These are phyloP conservation scores for Gorsachius goisagi DNA, from an alignment of 2,113 vertebrate species.

Conservation along the genomic window DNA sequence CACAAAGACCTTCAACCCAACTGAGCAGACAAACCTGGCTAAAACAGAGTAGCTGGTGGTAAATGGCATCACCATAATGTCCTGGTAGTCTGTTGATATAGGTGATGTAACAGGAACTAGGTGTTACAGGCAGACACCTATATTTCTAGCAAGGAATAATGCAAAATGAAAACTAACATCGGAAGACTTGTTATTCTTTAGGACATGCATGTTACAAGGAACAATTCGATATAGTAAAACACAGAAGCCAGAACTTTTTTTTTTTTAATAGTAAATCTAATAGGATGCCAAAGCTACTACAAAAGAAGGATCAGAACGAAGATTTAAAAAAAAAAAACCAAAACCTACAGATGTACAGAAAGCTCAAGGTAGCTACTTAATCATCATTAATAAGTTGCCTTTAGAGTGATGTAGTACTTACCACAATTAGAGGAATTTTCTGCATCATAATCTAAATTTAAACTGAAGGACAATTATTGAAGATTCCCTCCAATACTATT, in stretches of 20 bases:
- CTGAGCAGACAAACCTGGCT: background rate
- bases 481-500: background rate
- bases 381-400: background rate
- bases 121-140: background rate
- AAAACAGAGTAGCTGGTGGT: background rate
- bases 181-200: background rate
- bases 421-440: background rate
- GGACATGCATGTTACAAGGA: fast-evolving
- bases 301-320: background rate
- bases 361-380: background rate
- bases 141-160: background rate
- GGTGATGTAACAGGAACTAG: background rate
- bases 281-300: background rate
- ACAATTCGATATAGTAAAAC: background rate
- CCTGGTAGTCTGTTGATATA: background rate
- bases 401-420: background rate
- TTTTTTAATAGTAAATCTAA: background rate
- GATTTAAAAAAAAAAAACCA: background rate
- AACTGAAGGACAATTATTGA: background rate
- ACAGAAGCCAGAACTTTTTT: background rate
- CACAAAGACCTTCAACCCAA: background rate
- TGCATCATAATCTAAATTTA: background rate
- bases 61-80: background rate
- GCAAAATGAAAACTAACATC: background rate
- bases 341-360: background rate